A percentile compares a stretch with the other conserved stretches of the same genome.
These are phyloP conservation scores for Melanotus villosus DNA, from an alignment of 2,888 invertebrate species.

Conservation along the genomic window DNA sequence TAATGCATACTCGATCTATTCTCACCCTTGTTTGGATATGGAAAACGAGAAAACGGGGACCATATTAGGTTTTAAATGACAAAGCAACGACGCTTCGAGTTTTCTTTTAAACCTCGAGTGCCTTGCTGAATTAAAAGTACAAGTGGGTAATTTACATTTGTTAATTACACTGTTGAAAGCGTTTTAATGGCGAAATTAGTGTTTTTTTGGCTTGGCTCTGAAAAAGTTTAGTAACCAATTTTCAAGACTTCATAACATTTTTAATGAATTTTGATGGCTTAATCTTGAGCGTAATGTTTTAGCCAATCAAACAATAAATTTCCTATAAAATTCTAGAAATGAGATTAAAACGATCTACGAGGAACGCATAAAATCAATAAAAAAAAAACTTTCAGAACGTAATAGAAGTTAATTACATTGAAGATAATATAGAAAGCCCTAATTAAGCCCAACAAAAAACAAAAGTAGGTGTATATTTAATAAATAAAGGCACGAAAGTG, in stretches of 20 bases:
- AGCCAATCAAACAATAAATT: too few relatives aligned
- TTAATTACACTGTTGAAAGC: slow-evolving; percentile 16
- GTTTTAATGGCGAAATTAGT: neutral
- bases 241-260: too few relatives aligned
- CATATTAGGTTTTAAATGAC: slow-evolving; percentile 22
- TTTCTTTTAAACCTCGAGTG: neutral
- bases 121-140: neutral
- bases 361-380: too few relatives aligned
- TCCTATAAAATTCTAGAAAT: too few relatives aligned
- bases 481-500: slow-evolving; percentile 21
- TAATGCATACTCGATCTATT: slow-evolving; percentile 1
- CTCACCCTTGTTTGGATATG: slow-evolving; percentile 24
- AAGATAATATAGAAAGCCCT: neutral
- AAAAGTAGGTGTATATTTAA: neutral
- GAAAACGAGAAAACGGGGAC: neutral
- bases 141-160: slow-evolving; percentile 11
- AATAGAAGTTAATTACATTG: too few relatives aligned
- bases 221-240: too few relatives aligned
- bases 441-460: neutral
- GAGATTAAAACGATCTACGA: too few relatives aligned
- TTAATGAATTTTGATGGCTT: too few relatives aligned
- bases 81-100: slow-evolving; percentile 8
- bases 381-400: too few relatives aligned
- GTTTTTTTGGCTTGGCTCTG: neutral
- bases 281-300: too few relatives aligned